Conservation (phyloP, 2,113 vertebrate genomes). For the Oncorhynchus gorbuscha region DNA sequence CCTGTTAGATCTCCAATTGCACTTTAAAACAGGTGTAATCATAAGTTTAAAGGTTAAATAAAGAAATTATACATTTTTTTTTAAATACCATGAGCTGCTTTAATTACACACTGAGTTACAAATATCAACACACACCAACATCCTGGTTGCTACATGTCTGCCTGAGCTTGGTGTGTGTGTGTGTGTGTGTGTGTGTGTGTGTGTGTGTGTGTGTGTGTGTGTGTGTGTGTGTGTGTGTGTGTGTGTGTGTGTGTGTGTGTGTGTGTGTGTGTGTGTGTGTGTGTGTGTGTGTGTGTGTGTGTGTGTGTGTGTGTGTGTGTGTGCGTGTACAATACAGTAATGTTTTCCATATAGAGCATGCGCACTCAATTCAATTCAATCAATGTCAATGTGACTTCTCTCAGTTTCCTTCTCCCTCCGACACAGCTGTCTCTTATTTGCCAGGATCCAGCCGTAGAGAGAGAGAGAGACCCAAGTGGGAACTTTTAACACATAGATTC, state of each 20-base stretch:
- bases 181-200: neutral
- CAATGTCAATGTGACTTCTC: neutral
- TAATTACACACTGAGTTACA: constrained; percentile 38
- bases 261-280: neutral
- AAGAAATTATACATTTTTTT: too few relatives aligned
- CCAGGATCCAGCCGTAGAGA: constrained; percentile 58
- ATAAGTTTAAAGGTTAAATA: too few relatives aligned
- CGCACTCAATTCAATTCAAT: neutral
- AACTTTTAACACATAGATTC: constrained; percentile 72
- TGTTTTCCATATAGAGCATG: neutral
- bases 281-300: neutral
- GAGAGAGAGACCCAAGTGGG: constrained; percentile 51
- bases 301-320: neutral
- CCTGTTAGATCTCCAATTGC: constrained; percentile 21
- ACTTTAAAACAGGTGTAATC: constrained; percentile 49
- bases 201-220: neutral
- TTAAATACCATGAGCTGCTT: neutral
- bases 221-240: neutral
- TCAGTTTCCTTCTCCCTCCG: neutral
- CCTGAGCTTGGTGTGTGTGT: constrained; percentile 1
- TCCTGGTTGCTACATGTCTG: constrained; percentile 27
- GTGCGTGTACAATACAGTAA: neutral
- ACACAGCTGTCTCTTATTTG: constrained; percentile 69
- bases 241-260: neutral
- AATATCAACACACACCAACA: constrained; percentile 35